Conservation (phyloP, 2,888 invertebrate genomes). For the Cyaniris semiargus region DNA sequence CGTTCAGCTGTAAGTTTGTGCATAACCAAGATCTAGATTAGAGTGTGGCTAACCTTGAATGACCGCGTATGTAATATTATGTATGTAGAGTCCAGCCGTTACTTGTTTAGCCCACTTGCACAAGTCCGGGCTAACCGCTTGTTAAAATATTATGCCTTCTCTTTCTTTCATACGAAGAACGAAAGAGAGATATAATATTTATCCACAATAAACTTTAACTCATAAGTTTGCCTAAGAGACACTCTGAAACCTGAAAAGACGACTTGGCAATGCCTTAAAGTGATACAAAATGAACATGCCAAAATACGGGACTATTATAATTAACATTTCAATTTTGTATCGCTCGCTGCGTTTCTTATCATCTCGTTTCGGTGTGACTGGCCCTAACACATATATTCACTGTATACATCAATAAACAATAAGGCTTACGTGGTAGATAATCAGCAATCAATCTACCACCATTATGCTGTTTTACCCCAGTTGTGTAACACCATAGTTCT, state of each 20-base stretch:
- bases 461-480: conserved; percentile 38
- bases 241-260: no score
- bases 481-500: conserved; percentile 71
- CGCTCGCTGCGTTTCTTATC: no score
- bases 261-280: not conserved
- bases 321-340: no score
- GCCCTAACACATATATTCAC: not conserved
- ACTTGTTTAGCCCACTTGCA: not conserved
- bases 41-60: conserved; percentile 22
- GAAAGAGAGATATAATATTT: not conserved
- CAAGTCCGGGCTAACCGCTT: not conserved
- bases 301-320: not conserved
- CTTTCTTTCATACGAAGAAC: not conserved
- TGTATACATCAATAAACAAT: conserved; percentile 23
- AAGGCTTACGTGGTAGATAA: conserved; percentile 21
- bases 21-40: conserved; percentile 14
- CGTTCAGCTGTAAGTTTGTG: not conserved
- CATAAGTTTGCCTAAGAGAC: no score
- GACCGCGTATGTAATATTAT: not conserved
- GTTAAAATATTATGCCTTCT: not conserved
- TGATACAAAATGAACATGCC: not conserved
- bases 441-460: conserved; percentile 31
- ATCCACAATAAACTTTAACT: not conserved
- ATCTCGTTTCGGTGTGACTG: not conserved
- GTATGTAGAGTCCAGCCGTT: not conserved